Evolutionary conservation across 2,113 vertebrate species (phyloP).

Genomic region (Chamaetylas fuelleborni): DNA sequence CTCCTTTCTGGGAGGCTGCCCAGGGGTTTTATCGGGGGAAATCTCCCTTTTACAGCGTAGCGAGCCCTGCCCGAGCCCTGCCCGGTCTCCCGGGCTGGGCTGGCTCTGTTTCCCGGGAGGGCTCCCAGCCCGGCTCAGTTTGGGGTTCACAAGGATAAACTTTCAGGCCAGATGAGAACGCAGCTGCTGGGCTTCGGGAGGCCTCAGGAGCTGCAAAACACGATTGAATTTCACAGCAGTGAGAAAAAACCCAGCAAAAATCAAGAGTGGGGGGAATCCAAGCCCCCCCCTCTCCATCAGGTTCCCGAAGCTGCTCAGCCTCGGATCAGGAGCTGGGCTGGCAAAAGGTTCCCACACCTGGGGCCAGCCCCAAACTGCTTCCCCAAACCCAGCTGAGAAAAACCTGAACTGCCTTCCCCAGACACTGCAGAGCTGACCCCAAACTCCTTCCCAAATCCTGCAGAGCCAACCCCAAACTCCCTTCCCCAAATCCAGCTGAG

Average conservation of each 20-base stretch:
- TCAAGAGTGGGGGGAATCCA: background rate
- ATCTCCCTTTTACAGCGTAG: no score
- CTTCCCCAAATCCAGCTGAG: background rate
- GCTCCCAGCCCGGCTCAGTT: background rate
- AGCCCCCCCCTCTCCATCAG: background rate
- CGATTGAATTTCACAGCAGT: conserved; percentile 66
- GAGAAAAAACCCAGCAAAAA: conserved; percentile 15
- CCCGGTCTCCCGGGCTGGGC: no score
- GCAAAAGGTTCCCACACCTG: background rate
- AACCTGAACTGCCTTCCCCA: background rate
- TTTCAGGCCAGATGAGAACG: conserved; percentile 62
- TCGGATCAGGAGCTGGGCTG: background rate
- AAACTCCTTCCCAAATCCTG: no score
- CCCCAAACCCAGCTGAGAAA: no score
- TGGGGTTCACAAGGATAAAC: conserved; percentile 54
- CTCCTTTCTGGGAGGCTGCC: no score
- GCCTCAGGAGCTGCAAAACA: conserved; percentile 44
- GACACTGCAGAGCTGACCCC: no score
- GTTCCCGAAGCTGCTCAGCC: background rate
- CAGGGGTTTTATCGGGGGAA: no score
- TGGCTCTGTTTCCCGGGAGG: no score
- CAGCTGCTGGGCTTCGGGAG: conserved; percentile 64
- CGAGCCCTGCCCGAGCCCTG: no score
- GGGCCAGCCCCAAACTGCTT: background rate
- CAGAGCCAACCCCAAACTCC: no score